Conservation (phyloP, 2,888 invertebrate species). For the Mythimna vitellina region DNA sequence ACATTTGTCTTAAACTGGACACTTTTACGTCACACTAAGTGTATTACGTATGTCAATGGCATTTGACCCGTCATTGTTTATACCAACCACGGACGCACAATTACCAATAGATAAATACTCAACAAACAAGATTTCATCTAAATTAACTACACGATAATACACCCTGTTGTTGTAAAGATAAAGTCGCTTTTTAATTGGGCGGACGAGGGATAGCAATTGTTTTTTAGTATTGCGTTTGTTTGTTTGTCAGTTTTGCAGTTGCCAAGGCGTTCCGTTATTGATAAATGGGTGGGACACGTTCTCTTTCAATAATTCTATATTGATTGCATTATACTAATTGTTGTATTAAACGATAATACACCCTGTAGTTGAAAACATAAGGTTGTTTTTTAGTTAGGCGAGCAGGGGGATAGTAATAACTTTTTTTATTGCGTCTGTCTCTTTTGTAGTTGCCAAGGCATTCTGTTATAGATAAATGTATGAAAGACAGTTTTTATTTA, state of each 20-base stretch:
- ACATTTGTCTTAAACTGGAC: constrained; percentile 12
- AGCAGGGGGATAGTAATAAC: constrained; percentile 20
- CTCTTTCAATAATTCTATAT: neutral
- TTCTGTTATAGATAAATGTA: constrained; percentile 42
- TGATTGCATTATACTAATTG: constrained; percentile 47
- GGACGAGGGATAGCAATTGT: constrained; percentile 55
- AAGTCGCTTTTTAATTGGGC: constrained; percentile 62
- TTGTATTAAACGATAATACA: constrained; percentile 48
- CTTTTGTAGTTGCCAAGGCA: constrained; percentile 11
- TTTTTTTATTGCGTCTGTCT: constrained; percentile 66
- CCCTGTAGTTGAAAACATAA: constrained; percentile 61
- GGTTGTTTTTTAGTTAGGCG: constrained; percentile 61
- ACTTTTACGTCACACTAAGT: constrained; percentile 66
- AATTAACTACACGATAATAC: constrained; percentile 60
- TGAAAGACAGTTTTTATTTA: neutral
- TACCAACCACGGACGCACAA: constrained; percentile 63
- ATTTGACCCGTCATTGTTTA: constrained; percentile 77
- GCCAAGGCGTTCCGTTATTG: constrained; percentile 59
- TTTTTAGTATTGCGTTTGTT: constrained; percentile 68
- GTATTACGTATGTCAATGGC: constrained; percentile 75
- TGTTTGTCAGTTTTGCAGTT: constrained; percentile 64
- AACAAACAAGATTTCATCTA: constrained; percentile 72
- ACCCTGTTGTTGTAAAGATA: constrained; percentile 61
- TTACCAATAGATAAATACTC: constrained; percentile 72
- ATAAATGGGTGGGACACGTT: constrained; percentile 30